Evolutionary conservation across 2,888 invertebrate species (phyloP), one percentile per base, ranked within the genome.

Genomic region (Drosophila quinaria): DNA sequence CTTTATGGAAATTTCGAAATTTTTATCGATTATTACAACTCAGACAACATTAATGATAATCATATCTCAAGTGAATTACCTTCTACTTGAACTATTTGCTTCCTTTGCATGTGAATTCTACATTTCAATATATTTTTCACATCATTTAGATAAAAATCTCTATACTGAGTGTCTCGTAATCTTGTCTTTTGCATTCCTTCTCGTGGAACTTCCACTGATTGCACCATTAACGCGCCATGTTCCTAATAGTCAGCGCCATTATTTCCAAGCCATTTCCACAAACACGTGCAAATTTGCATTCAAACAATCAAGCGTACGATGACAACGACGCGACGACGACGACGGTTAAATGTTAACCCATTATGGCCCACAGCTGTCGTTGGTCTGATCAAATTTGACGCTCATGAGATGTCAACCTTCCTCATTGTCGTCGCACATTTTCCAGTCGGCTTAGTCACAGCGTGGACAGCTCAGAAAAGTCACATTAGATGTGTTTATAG

Each of bases 221-320:
- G 50, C 60, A 54, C 64, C 81, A 78, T 68, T 80, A 78, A 56
- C 72, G 63, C 63, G 54, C 52, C 46, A 63, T 75, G 58, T 64
- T 64, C 72, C 67, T 82, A 88, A 82, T 88, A 73, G 83, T 33
- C 60, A 41, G 13, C 72, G 82, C 78, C 88, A 81, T 81, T 78
- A 81, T 81, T 72, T 52, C 49, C 60, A 15, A 33, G 41, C 62
- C 67, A 56, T 67, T 78, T 49, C 37, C 63, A 63, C 42, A 29
- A 64, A 55, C 80, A 75, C 76, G 80, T 75, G 75, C 80, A 60
- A 61, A 78, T 80, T 78, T 78, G 66, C 77, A 67, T 78, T 52
- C 61, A 56, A 51, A 9, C 31, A 56, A 58, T 51, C 44, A 60
- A 29, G 42, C 35, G 33, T n/a, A 15, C 51, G 54, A 31, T 31